These are phyloP conservation scores for Pseudochirops corinnae DNA, from an alignment of 2,797 vertebrate genomes.

Conservation along the genomic window DNA sequence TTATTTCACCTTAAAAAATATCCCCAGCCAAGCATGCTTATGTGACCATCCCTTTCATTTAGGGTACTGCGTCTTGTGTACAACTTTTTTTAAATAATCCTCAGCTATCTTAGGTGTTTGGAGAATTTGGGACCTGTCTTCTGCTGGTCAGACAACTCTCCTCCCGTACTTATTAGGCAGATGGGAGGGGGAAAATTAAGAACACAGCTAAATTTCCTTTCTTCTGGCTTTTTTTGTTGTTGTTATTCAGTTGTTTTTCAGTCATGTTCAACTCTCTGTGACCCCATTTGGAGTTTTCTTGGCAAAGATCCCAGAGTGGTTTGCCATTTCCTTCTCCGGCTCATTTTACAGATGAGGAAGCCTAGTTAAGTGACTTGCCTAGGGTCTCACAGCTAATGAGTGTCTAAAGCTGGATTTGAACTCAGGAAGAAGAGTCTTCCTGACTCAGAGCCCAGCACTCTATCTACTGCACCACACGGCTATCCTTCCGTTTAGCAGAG, in stretches of 20 bases:
- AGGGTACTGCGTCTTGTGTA: neutral
- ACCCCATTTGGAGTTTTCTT: neutral
- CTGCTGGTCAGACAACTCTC: neutral
- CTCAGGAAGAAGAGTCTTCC: neutral
- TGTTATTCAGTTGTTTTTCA: neutral
- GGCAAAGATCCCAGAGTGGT: neutral
- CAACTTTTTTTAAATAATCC: neutral
- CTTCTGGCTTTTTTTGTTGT: neutral
- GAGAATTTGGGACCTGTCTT: neutral
- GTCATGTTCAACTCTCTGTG: neutral
- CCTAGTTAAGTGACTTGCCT: neutral
- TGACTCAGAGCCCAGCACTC: too few relatives aligned
- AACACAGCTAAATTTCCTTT: neutral
- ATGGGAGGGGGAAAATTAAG: neutral
- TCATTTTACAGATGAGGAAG: neutral
- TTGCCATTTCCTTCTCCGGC: neutral
- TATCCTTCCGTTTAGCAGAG: neutral
- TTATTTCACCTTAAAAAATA: constrained; percentile 6
- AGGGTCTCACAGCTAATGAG: neutral
- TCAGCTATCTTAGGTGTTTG: neutral
- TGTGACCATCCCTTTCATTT: neutral
- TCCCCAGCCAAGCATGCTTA: neutral
- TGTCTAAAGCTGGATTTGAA: neutral
- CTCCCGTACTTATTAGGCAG: neutral
- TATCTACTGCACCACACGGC: too few relatives aligned